Evolutionary conservation across 2,888 invertebrate species (phyloP).

Genomic region (Drosophila subsilvestris): DNA sequence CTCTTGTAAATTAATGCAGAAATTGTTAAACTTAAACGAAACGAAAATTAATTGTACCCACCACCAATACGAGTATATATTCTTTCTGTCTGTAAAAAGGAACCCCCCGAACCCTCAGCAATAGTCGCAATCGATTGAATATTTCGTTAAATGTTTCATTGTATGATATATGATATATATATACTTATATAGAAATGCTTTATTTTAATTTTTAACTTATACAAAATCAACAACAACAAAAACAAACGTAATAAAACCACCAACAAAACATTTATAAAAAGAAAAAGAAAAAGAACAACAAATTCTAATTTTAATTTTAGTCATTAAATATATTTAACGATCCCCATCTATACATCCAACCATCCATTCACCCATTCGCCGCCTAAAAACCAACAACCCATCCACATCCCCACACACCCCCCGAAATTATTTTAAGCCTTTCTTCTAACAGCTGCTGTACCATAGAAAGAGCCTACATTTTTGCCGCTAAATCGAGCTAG

Average conservation of each 20-base stretch:
- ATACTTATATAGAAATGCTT: slow-evolving; percentile 61
- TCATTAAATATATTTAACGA: slow-evolving; percentile 64
- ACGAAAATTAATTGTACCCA: slow-evolving; percentile 55
- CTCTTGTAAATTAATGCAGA: slow-evolving; percentile 62
- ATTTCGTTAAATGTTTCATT: slow-evolving; percentile 83
- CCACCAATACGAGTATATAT: neutral
- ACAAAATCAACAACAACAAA: slow-evolving; percentile 64
- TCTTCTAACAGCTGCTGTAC: slow-evolving; percentile 73
- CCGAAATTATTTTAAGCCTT: slow-evolving; percentile 59
- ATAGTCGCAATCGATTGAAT: slow-evolving; percentile 51
- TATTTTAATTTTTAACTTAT: slow-evolving; percentile 73
- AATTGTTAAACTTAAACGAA: slow-evolving; percentile 59
- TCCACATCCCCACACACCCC: slow-evolving; percentile 20
- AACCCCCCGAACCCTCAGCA: slow-evolving; percentile 57
- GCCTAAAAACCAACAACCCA: slow-evolving; percentile 20
- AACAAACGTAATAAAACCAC: slow-evolving; percentile 62
- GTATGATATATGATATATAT: slow-evolving; percentile 62
- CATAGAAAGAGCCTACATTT: slow-evolving; percentile 52
- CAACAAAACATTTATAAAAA: slow-evolving; percentile 67
- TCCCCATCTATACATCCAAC: slow-evolving; percentile 20
- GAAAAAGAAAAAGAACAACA: slow-evolving; percentile 9
- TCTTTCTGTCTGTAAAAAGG: slow-evolving; percentile 70
- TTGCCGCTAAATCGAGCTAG: slow-evolving; percentile 42
- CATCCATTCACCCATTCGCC: slow-evolving; percentile 18
- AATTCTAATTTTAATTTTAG: slow-evolving; percentile 73